Conservation (phyloP, 2,113 vertebrate species). For the Ageneiosus marmoratus region DNA sequence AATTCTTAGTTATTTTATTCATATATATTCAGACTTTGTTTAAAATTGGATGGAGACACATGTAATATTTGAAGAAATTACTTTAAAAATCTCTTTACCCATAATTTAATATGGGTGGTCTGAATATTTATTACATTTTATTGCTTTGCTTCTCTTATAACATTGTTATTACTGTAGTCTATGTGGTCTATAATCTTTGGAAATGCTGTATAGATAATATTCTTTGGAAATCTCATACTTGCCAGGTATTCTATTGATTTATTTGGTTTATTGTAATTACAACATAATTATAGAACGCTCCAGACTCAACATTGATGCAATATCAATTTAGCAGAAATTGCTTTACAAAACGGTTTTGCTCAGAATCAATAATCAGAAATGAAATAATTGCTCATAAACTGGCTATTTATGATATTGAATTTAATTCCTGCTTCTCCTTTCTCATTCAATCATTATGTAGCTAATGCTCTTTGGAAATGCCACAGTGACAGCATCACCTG, state of each 20-base stretch:
- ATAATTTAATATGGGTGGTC: not conserved
- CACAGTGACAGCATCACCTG: conserved; percentile 20
- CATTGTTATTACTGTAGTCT: not conserved
- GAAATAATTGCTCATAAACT: conserved; percentile 1
- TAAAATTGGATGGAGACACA: not conserved
- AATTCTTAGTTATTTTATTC: not conserved
- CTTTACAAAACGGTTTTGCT: not conserved
- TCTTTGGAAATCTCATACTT: not conserved
- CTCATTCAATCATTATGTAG: not conserved
- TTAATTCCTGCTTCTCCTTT: not conserved
- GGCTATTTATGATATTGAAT: not conserved
- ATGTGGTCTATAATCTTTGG: not conserved
- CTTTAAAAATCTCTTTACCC: not conserved
- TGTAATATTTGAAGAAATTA: not conserved
- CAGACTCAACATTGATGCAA: not conserved
- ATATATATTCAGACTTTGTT: not conserved
- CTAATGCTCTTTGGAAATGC: not conserved
- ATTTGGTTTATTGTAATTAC: not conserved
- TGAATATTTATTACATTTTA: not conserved
- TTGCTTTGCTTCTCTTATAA: not conserved
- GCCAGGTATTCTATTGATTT: not conserved
- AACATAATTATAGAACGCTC: not conserved
- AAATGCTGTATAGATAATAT: not conserved
- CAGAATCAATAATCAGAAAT: not conserved
- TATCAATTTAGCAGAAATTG: not conserved